These are phyloP conservation scores for Apus apus DNA, from an alignment of 2,113 vertebrate genomes.

Conservation along the genomic window DNA sequence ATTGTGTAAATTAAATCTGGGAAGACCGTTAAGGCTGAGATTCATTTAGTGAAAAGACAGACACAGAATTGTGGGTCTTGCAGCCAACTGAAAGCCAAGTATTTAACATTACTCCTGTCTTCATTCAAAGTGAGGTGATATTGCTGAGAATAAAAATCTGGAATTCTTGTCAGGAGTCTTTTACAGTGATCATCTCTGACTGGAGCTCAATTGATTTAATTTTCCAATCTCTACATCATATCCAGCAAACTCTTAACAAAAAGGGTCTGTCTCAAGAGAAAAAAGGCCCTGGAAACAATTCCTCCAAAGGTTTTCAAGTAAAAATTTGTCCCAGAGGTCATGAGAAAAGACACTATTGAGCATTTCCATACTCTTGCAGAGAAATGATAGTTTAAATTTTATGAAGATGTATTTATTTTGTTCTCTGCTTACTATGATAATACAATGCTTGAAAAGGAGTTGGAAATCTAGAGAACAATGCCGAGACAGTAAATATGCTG, in stretches of 20 bases:
- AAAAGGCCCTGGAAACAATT: not conserved
- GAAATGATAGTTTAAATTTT: not conserved
- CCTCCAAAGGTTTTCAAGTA: not conserved
- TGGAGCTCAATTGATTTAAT: not conserved
- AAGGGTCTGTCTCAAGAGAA: not conserved
- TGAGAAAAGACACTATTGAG: not conserved
- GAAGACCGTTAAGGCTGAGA: not conserved
- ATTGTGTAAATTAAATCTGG: not conserved
- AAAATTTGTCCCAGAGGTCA: not conserved
- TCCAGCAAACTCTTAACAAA: not conserved
- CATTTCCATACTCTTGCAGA: not conserved
- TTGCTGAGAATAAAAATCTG: not conserved
- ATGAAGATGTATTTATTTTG: not conserved
- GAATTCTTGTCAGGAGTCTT: not conserved
- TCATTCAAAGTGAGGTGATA: not conserved
- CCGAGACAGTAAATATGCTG: not conserved
- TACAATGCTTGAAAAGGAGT: not conserved
- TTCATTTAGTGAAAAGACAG: not conserved
- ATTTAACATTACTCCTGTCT: not conserved
- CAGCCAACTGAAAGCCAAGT: not conserved
- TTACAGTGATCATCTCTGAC: not conserved
- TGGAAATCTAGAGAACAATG: not conserved
- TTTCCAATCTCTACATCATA: not conserved
- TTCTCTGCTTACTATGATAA: not conserved
- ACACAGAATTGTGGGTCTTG: not conserved